Evolutionary conservation across 2,888 invertebrate genomes (phyloP).

Genomic region (Trichacis sp.): DNA sequence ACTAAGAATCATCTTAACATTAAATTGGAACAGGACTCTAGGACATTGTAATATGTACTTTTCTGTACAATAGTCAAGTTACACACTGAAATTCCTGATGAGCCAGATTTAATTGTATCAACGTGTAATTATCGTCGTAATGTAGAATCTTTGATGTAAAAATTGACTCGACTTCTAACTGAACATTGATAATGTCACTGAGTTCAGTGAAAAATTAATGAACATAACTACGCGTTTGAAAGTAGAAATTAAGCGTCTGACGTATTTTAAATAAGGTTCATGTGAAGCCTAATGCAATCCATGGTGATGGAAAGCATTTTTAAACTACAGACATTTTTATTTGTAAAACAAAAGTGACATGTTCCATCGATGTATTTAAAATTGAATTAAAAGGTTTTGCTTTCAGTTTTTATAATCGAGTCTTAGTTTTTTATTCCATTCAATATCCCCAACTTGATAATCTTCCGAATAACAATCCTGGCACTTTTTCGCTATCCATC

Average conservation of each 20-base stretch:
- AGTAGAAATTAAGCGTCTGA: conserved; percentile 37
- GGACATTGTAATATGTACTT: too few species aligned
- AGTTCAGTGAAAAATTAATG: conserved; percentile 50
- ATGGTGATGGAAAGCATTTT: conserved; percentile 32
- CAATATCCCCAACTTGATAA: too few species aligned
- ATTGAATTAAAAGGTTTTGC: conserved; percentile 62
- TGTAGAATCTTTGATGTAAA: conserved; percentile 66
- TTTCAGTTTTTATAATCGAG: conserved; percentile 59
- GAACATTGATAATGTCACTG: conserved; percentile 55
- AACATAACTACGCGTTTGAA: conserved; percentile 47
- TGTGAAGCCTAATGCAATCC: conserved; percentile 55
- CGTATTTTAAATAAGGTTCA: conserved; percentile 60
- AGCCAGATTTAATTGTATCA: conserved; percentile 62
- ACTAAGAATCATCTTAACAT: too few species aligned
- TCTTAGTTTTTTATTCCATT: conserved; percentile 14
- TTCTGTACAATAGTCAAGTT: conserved; percentile 66
- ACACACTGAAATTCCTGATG: conserved; percentile 56
- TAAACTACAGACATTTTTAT: conserved; percentile 6
- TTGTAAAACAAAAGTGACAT: conserved; percentile 18
- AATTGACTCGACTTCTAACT: conserved; percentile 65
- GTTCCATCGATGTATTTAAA: conserved; percentile 56
- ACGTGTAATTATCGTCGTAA: conserved; percentile 67
- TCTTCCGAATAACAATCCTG: too few species aligned
- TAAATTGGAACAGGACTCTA: too few species aligned
- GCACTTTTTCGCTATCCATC: too few species aligned